Percentiles rank a stretch among this genome's conserved stretches.
phyloP scores from a whole-genome alignment of 2,113 vertebrate species.

The Hippopotamus amphibius region DNA sequence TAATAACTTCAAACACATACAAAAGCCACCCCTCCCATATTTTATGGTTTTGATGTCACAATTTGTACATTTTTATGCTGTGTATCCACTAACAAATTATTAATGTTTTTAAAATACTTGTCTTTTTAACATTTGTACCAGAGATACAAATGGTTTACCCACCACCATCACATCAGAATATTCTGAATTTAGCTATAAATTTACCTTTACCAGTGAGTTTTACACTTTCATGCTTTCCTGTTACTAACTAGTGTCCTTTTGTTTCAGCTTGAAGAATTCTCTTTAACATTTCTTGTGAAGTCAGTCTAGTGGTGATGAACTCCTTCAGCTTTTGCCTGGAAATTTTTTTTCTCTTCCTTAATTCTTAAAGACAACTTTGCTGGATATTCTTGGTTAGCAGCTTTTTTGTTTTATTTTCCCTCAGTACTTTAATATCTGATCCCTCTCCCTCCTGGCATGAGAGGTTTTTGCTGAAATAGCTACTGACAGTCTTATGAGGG shows the following conservation, averaged over 20 bases:
- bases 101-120: not conserved
- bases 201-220: not conserved
- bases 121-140: not conserved
- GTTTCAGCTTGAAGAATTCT: not conserved
- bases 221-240: not conserved
- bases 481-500: not conserved
- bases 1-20: constrained; percentile 26
- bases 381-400: not conserved
- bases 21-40: not conserved
- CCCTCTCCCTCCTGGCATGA: not conserved
- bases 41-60: not conserved
- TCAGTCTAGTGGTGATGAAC: not conserved
- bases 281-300: not conserved
- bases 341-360: not conserved
- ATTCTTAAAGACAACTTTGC: not conserved
- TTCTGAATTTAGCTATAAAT: not conserved
- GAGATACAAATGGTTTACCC: not conserved
- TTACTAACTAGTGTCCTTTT: not conserved
- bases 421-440: not conserved
- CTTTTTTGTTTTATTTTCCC: not conserved
- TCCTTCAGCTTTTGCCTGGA: not conserved
- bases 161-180: not conserved
- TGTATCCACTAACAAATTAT: not conserved
- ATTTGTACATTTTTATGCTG: not conserved
- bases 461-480: not conserved